phyloP scores from a whole-genome alignment of 1,140 invertebrate species.

The Papilio polytes region DNA sequence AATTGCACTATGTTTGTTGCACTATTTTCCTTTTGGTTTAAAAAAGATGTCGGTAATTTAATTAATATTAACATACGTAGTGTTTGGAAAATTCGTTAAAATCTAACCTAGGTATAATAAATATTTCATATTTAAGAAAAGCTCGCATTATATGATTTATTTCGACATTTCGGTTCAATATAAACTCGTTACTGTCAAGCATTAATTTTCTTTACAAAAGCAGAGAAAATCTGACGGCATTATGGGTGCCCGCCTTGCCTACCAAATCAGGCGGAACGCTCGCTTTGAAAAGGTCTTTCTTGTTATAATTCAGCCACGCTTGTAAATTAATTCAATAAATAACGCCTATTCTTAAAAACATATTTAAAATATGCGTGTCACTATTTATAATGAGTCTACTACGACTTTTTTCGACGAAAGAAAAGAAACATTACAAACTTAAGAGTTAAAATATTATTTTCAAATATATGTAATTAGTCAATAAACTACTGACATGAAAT shows the following conservation, averaged over 20 bases:
- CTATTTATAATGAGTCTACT: not conserved
- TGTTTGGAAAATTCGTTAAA: not conserved
- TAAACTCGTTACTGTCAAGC: constrained; percentile 18
- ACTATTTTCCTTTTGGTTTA: too few relatives aligned
- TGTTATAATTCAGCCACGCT: constrained; percentile 23
- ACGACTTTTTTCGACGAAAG: not conserved
- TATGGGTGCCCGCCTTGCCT: constrained; percentile 7
- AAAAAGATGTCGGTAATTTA: too few relatives aligned
- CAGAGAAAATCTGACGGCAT: constrained; percentile 30
- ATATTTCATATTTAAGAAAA: not conserved
- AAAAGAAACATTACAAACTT: too few relatives aligned
- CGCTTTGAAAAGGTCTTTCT: constrained; percentile 22
- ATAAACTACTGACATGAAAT: too few relatives aligned
- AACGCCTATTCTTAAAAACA: constrained; percentile 5
- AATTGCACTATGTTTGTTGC: too few relatives aligned
- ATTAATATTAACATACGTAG: not conserved
- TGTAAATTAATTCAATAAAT: constrained; percentile 32
- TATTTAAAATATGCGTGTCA: not conserved
- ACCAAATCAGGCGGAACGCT: constrained; percentile 27
- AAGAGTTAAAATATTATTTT: too few relatives aligned
- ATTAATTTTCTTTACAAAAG: constrained; percentile 29
- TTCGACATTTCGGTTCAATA: constrained; percentile 26
- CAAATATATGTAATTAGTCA: too few relatives aligned
- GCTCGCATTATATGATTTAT: not conserved
- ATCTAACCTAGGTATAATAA: not conserved